phyloP scores from a whole-genome alignment of 2,113 vertebrate genomes.

The Channa maculata region DNA sequence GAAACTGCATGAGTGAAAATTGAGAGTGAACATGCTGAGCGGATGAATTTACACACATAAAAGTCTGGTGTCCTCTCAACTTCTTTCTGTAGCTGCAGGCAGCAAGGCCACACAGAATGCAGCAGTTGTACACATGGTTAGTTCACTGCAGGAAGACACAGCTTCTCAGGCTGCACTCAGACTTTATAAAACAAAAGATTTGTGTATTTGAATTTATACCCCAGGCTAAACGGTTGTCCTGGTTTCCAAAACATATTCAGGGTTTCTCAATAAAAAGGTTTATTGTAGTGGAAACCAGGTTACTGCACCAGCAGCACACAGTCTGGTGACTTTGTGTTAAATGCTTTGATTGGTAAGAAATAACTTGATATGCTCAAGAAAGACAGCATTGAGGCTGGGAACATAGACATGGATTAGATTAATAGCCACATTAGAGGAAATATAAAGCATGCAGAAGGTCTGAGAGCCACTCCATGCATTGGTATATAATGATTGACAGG shows the following conservation, averaged over 20 bases:
- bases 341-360: slow-evolving; percentile 11
- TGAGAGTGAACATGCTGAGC: slow-evolving; percentile 49
- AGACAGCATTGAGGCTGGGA: neutral
- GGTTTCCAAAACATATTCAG: neutral
- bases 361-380: neutral
- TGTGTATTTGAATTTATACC: slow-evolving; percentile 19
- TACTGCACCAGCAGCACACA: neutral
- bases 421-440: slow-evolving; percentile 1
- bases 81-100: slow-evolving; percentile 39
- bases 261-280: neutral
- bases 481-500: slow-evolving; percentile 14
- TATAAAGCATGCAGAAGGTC: neutral
- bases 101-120: slow-evolving; percentile 25
- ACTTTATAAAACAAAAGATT: neutral
- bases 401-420: neutral
- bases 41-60: slow-evolving; percentile 56
- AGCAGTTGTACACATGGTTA: slow-evolving; percentile 1
- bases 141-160: neutral
- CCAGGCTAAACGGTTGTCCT: neutral
- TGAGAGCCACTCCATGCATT: neutral
- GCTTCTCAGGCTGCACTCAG: slow-evolving; percentile 5
- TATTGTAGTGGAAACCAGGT: neutral
- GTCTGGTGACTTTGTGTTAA: slow-evolving; percentile 17
- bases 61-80: slow-evolving; percentile 36
- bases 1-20: slow-evolving; percentile 52